Conservation (phyloP, 1,140 invertebrate species). For the Hyles euphorbiae region DNA sequence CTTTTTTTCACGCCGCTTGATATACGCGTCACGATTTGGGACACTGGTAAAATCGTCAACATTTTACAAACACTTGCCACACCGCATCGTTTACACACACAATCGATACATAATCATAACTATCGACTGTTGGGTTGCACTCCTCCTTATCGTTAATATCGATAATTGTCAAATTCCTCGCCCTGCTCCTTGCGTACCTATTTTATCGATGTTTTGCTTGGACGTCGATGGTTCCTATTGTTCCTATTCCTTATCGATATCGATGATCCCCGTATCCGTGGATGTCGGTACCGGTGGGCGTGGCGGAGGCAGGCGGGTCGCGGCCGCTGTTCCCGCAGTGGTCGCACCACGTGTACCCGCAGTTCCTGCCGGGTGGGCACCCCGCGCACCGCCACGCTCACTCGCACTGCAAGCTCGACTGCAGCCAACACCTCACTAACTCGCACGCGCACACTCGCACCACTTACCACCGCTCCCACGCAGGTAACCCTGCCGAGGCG, state of each 20-base stretch:
- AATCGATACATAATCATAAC: slow-evolving; percentile 14
- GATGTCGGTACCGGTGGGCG: slow-evolving; percentile 1
- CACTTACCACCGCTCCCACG: slow-evolving; percentile 71
- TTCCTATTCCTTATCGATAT: not conserved
- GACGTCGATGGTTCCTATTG: not conserved
- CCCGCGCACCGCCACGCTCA: slow-evolving; percentile 79
- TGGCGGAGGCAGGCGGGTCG: slow-evolving; percentile 40
- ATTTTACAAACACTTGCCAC: slow-evolving; percentile 39
- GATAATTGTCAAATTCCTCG: not conserved
- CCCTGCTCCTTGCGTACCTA: not conserved
- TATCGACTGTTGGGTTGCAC: not conserved
- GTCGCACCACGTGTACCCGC: slow-evolving; percentile 94
- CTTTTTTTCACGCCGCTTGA: slow-evolving; percentile 74
- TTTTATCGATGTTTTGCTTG: not conserved
- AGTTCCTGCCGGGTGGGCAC: slow-evolving; percentile 91
- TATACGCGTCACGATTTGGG: slow-evolving; percentile 66
- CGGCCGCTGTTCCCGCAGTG: slow-evolving; percentile 92
- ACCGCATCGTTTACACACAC: slow-evolving; percentile 21
- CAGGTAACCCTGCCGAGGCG: slow-evolving; percentile 71
- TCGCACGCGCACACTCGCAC: slow-evolving; percentile 73
- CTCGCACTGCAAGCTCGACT: slow-evolving; percentile 69
- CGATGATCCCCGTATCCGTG: not conserved
- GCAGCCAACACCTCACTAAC: slow-evolving; percentile 76
- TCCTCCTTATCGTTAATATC: too few species aligned
- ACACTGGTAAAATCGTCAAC: slow-evolving; percentile 69